A percentile compares a stretch with the other conserved stretches of the same genome.
These are phyloP conservation scores for Lichenostomus cassidix DNA, from an alignment of 2,113 vertebrate genomes.

Conservation along the genomic window DNA sequence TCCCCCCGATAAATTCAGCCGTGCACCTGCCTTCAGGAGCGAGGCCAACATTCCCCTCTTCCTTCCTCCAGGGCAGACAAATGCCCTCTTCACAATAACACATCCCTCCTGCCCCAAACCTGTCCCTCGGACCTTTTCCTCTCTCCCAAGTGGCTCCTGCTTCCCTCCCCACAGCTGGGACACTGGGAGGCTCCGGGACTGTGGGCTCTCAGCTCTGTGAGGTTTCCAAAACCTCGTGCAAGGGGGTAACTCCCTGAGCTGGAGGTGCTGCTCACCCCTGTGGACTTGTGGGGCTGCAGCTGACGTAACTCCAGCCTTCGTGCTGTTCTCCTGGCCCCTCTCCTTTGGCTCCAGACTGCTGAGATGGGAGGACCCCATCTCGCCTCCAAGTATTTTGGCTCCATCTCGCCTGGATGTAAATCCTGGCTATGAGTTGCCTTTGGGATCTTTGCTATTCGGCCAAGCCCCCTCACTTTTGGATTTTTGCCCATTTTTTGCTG, in stretches of 20 bases:
- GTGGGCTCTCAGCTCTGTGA: fast-evolving
- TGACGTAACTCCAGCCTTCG: neutral
- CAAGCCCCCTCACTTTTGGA: neutral
- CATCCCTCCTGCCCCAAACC: neutral
- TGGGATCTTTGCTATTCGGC: neutral
- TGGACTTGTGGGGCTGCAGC: neutral
- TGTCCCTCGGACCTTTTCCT: neutral
- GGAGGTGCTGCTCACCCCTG: neutral
- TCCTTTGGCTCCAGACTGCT: neutral
- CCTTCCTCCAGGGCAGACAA: slow-evolving; percentile 16
- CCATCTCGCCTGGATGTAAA: neutral
- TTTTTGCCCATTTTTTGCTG: neutral
- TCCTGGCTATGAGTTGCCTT: neutral
- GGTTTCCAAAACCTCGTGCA: fast-evolving
- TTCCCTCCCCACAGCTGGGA: neutral
- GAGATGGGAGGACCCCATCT: slow-evolving; percentile 3
- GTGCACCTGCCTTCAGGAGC: neutral
- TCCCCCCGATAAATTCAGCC: slow-evolving; percentile 19
- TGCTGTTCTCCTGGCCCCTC: neutral
- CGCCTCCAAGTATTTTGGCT: neutral
- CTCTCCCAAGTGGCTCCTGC: neutral
- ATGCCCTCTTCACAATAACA: neutral
- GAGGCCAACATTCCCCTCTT: neutral
- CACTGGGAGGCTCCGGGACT: fast-evolving
- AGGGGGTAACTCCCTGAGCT: neutral